These are phyloP conservation scores for Mastigias papua DNA, from an alignment of 30 jellyfish, hydroid and myxozoan genomes.

Conservation along the genomic window DNA sequence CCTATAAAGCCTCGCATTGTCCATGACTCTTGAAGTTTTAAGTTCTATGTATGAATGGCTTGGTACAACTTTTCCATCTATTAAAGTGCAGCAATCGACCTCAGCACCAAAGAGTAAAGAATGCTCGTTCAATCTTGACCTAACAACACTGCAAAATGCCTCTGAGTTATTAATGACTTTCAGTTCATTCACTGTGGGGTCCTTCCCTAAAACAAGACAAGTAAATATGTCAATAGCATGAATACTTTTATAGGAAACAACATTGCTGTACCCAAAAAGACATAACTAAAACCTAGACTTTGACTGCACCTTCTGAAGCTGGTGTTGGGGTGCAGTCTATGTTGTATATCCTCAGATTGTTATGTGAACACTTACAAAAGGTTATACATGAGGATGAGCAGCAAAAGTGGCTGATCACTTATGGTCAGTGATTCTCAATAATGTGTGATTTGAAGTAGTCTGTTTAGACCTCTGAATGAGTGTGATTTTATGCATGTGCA, in stretches of 20 bases:
- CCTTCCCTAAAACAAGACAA: background rate
- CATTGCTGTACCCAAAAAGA: no score
- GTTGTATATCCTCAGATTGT: no score
- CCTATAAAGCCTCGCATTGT: conserved; percentile 43
- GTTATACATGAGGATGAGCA: no score
- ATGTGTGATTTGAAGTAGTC: no score
- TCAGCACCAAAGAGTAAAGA: conserved; percentile 94
- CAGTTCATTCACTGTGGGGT: background rate
- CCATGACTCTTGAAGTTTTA: conserved; percentile 85
- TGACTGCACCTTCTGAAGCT: no score
- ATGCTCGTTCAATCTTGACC: conserved; percentile 78
- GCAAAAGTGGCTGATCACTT: no score
- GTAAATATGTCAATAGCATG: background rate
- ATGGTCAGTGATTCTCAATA: no score
- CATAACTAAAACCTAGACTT: no score
- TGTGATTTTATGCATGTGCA: no score
- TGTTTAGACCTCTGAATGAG: no score
- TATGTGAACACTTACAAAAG: no score
- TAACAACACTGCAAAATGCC: conserved; percentile 87
- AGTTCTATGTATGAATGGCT: conserved; percentile 84
- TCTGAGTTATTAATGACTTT: conserved; percentile 76
- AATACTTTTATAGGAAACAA: background rate
- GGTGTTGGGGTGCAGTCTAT: no score
- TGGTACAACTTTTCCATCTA: conserved; percentile 61
- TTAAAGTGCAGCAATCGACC: conserved; percentile 82